Conservation (phyloP, 2,113 vertebrate species). For the Mixornis gularis region DNA sequence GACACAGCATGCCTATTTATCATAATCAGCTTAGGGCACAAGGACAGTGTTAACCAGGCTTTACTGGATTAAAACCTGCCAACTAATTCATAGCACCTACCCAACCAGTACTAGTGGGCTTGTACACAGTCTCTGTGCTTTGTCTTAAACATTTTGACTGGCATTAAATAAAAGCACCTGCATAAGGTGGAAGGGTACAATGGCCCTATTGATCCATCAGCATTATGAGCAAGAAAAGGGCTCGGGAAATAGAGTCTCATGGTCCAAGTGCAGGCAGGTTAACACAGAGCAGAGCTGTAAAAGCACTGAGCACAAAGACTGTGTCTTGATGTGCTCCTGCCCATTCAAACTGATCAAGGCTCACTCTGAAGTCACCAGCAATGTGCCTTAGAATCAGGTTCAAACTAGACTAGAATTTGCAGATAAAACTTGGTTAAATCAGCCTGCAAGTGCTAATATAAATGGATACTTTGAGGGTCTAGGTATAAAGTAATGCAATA, state of each 20-base stretch:
- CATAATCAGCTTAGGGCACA: slow-evolving; percentile 65
- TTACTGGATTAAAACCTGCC: slow-evolving; percentile 56
- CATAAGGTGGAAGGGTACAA: slow-evolving; percentile 6
- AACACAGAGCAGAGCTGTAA: background rate
- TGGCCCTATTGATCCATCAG: background rate
- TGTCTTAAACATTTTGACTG: slow-evolving; percentile 22
- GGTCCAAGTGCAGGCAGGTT: background rate
- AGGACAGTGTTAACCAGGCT: slow-evolving; percentile 65
- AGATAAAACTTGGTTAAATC: background rate
- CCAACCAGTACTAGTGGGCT: slow-evolving; percentile 4
- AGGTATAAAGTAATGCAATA: background rate
- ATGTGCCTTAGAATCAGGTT: background rate
- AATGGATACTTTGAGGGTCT: background rate
- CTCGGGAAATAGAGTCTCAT: background rate
- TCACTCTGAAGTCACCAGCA: background rate
- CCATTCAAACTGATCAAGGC: background rate
- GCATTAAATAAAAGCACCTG: slow-evolving; percentile 26
- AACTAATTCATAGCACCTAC: slow-evolving; percentile 56
- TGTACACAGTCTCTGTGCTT: slow-evolving; percentile 3
- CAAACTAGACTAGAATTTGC: background rate
- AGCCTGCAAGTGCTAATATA: background rate
- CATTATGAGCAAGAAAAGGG: background rate
- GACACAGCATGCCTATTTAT: slow-evolving; percentile 53
- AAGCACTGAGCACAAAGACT: background rate
- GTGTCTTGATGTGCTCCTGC: background rate